Conservation (phyloP, 2,888 invertebrate genomes). For the Corbicula japonica region DNA sequence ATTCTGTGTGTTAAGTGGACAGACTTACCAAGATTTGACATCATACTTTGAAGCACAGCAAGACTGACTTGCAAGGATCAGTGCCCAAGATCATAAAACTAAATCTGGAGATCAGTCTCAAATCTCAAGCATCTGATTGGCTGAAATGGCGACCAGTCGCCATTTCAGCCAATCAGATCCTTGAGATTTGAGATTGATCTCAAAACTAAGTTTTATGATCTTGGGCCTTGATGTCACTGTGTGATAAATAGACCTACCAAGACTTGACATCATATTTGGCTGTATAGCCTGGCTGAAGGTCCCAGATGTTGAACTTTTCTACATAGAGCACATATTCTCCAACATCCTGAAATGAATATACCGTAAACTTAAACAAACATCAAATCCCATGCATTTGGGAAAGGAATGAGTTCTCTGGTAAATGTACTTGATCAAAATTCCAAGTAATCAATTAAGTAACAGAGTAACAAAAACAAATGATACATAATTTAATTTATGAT, state of each 20-base stretch:
- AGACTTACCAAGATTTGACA: constrained; percentile 41
- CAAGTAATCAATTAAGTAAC: background rate
- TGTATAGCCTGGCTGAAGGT: constrained; percentile 56
- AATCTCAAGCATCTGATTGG: background rate
- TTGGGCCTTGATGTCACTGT: background rate
- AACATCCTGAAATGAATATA: constrained; percentile 24
- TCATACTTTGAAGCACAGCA: constrained; percentile 55
- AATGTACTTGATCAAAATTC: background rate
- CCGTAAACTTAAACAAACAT: background rate
- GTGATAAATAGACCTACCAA: constrained; percentile 26
- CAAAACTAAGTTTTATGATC: background rate
- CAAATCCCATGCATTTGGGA: background rate
- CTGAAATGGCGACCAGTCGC: background rate
- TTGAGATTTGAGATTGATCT: background rate
- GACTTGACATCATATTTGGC: constrained; percentile 46
- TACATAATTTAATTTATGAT: background rate
- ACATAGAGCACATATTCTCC: constrained; percentile 60
- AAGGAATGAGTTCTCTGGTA: background rate
- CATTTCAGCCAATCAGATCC: background rate
- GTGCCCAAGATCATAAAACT: no score
- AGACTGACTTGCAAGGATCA: no score
- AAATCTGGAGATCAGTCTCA: background rate
- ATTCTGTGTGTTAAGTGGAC: background rate
- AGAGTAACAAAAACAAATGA: background rate
- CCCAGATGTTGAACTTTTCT: constrained; percentile 56